Base-by-base conservation (phyloP, 2,888 invertebrate species). In the Drosophila pseudotakahashii region DNA sequence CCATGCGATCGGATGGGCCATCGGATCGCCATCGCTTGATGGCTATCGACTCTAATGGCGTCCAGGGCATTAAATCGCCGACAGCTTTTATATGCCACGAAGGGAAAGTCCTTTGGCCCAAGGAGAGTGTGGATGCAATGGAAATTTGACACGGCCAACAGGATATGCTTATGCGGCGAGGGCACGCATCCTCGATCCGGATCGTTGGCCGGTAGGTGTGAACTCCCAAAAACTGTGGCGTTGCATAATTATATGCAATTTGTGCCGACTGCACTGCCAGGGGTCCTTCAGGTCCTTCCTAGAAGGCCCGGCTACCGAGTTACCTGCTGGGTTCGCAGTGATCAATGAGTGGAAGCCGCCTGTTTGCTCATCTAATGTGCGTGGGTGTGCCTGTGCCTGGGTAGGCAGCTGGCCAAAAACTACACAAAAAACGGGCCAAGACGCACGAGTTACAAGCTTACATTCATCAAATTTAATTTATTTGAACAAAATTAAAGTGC, bases 181-280 rank as follows among this genome's bases (percentile, higher is more conserved):
- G 41, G 72, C 37, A 62, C 54, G 72, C 71, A 54, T n/a, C 30
- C 61, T 14, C 41, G 47, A 32, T 51, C 16, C 50, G 19, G 36
- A 19, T 51, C 37, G 37, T 9, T 45, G 36, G 57, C 14, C 32
- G 44, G 63, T 72, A 81, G 81, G 87, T 82, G 81, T 83, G 78
- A 86, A 82, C 52, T 64, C 68, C 39, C 70, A 55, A 66, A 67
- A 55, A 67, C 69, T 41, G 54, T 63, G 53, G 73, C 51, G 69
- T 84, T 82, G 88, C 86, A 80, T 84, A 84, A 84, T 84, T 84
- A 85, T 77, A 88, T 76, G 85, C 82, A 88, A 84, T 84, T 88
- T 83, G 69, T 66, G 59, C 55, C 30, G 30, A 53, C 53, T 37
- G 58, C 67, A 50, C 23, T 19, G 30, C 44, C 44, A 16, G 23